Conservation (phyloP, 2,888 invertebrate genomes). For the Furcula furcula region DNA sequence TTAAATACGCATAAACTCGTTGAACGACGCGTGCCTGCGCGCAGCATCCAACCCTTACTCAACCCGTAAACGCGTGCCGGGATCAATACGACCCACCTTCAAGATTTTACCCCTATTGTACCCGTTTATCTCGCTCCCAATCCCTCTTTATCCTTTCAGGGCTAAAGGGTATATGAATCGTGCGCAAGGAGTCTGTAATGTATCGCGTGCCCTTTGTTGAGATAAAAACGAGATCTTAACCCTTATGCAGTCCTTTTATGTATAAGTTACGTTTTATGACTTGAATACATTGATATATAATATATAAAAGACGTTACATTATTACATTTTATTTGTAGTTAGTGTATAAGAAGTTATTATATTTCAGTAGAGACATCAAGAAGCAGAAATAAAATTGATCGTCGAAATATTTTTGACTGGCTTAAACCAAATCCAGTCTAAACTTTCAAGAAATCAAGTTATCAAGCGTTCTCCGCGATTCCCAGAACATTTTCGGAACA, state of each 20-base stretch:
- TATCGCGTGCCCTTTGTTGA: constrained; percentile 71
- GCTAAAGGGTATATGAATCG: constrained; percentile 70
- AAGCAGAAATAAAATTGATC: too few species aligned
- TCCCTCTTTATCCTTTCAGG: constrained; percentile 64
- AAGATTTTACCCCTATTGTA: constrained; percentile 48
- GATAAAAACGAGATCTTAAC: constrained; percentile 57
- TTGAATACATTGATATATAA: too few species aligned
- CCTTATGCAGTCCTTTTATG: constrained; percentile 48
- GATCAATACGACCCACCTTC: constrained; percentile 67
- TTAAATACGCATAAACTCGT: constrained; percentile 32
- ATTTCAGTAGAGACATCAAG: too few species aligned
- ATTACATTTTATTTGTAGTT: too few species aligned
- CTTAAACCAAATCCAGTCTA: too few species aligned
- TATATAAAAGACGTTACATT: too few species aligned
- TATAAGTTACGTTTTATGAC: constrained; percentile 27
- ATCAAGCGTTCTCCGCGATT: constrained; percentile 33
- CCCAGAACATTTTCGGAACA: constrained; percentile 53
- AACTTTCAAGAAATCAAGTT: constrained; percentile 64
- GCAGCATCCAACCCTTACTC: constrained; percentile 65
- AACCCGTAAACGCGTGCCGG: constrained; percentile 74
- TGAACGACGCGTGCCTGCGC: constrained; percentile 50
- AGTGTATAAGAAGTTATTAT: too few species aligned
- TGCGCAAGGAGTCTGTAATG: constrained; percentile 74
- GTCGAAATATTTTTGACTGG: too few species aligned
- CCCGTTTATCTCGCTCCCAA: constrained; percentile 61